These are phyloP conservation scores for Pterostichus niger DNA, from an alignment of 2,888 invertebrate genomes.

Conservation along the genomic window DNA sequence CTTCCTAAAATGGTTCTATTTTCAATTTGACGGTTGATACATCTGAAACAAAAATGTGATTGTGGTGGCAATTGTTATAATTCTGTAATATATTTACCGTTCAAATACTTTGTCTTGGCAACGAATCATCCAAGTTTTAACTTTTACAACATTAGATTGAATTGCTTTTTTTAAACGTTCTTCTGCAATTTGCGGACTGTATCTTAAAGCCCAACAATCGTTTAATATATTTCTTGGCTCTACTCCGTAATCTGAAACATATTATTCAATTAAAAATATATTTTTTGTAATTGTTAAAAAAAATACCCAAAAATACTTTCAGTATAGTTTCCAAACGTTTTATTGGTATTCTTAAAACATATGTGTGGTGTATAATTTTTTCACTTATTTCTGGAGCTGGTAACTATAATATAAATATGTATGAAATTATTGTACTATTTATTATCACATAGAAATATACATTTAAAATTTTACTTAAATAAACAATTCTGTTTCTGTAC, in stretches of 20 bases:
- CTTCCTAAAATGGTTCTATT: constrained; percentile 75
- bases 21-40: constrained; percentile 74
- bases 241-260: constrained; percentile 73
- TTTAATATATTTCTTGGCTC: constrained; percentile 73
- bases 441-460: constrained; percentile 66
- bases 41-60: constrained; percentile 71
- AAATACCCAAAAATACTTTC: constrained; percentile 62
- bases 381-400: constrained; percentile 70
- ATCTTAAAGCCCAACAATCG: constrained; percentile 77
- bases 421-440: not conserved
- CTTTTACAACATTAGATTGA: constrained; percentile 72
- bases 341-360: constrained; percentile 69
- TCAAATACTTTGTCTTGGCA: constrained; percentile 73
- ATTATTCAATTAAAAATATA: constrained; percentile 43
- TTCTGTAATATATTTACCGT: constrained; percentile 71
- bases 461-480: constrained; percentile 70
- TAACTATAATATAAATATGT: constrained; percentile 70
- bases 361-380: constrained; percentile 68
- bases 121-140: constrained; percentile 79
- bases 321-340: constrained; percentile 67
- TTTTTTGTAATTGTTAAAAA: not conserved
- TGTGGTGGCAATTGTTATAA: constrained; percentile 12
- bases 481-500: constrained; percentile 68
- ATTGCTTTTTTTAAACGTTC: constrained; percentile 73
- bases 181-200: constrained; percentile 72